Percentiles rank a stretch among this genome's conserved stretches.
phyloP scores from a whole-genome alignment of 2,888 invertebrate genomes.

The Argyra leucocephala region DNA sequence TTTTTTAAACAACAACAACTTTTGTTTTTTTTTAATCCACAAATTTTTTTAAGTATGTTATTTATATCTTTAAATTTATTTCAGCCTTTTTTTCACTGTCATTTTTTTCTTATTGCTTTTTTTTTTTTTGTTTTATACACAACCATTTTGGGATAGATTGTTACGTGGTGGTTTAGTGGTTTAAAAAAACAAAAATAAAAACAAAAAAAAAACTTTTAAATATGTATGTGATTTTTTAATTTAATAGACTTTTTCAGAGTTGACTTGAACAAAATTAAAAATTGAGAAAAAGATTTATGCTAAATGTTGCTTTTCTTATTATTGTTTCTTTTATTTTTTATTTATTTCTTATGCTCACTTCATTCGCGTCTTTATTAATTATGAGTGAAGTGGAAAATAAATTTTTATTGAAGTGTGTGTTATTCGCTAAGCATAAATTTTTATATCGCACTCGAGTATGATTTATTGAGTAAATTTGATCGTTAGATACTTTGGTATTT shows the following conservation, averaged over 20 bases:
- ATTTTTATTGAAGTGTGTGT: no score
- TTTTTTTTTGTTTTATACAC: not conserved
- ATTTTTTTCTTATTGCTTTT: not conserved
- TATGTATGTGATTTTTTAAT: not conserved
- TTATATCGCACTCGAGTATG: not conserved
- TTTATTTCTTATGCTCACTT: no score
- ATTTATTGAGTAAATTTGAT: not conserved
- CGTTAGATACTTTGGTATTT: not conserved
- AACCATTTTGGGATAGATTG: not conserved
- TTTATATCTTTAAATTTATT: no score
- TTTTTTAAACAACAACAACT: no score
- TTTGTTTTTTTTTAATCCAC: no score
- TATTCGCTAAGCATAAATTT: no score
- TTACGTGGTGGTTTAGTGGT: not conserved
- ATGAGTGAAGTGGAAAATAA: no score
- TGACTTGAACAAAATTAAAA: no score
- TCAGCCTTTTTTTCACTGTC: not conserved
- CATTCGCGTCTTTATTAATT: no score
- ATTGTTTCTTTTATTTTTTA: no score
- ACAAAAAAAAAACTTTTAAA: not conserved
- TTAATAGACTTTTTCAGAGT: not conserved
- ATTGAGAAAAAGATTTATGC: not conserved
- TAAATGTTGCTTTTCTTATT: not conserved
- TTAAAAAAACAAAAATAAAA: not conserved
- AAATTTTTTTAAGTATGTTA: no score